Evolutionary conservation across 1,140 invertebrate species (phyloP).

Genomic region (Drosophila navojoa): DNA sequence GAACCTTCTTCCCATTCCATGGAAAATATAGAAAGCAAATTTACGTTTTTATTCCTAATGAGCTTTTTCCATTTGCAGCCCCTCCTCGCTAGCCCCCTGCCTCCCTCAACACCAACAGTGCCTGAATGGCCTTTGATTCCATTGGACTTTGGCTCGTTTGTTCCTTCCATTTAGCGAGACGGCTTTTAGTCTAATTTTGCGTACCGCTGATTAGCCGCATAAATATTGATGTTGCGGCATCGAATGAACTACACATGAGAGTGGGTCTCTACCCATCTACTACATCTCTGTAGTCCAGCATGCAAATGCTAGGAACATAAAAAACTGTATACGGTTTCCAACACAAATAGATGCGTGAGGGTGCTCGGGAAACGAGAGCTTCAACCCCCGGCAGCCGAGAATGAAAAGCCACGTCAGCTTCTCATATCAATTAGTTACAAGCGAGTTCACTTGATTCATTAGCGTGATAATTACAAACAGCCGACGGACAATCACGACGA

Average conservation of each 20-base stretch:
- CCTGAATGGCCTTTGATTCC: constrained; percentile 44
- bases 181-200: constrained; percentile 44
- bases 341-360: constrained; percentile 8
- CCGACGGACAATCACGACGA: constrained; percentile 33
- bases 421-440: constrained; percentile 80
- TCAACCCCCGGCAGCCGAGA: constrained; percentile 26
- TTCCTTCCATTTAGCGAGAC: constrained; percentile 12
- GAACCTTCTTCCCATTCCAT: constrained; percentile 41
- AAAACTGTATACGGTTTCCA: constrained; percentile 6
- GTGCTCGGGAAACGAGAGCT: constrained; percentile 18
- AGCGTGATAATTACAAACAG: constrained; percentile 78
- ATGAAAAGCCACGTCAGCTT: constrained; percentile 62
- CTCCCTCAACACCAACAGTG: background rate
- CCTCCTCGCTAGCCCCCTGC: background rate
- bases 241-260: background rate
- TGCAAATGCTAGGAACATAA: constrained; percentile 50
- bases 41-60: constrained; percentile 55
- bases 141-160: constrained; percentile 43
- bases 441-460: constrained; percentile 79
- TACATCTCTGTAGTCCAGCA: constrained; percentile 49
- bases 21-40: constrained; percentile 44
- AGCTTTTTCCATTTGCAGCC: constrained; percentile 39
- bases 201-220: constrained; percentile 41
- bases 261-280: background rate
- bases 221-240: constrained; percentile 47